These are phyloP conservation scores for Myiagra hebetior DNA, from an alignment of 2,113 vertebrate species.

Conservation along the genomic window DNA sequence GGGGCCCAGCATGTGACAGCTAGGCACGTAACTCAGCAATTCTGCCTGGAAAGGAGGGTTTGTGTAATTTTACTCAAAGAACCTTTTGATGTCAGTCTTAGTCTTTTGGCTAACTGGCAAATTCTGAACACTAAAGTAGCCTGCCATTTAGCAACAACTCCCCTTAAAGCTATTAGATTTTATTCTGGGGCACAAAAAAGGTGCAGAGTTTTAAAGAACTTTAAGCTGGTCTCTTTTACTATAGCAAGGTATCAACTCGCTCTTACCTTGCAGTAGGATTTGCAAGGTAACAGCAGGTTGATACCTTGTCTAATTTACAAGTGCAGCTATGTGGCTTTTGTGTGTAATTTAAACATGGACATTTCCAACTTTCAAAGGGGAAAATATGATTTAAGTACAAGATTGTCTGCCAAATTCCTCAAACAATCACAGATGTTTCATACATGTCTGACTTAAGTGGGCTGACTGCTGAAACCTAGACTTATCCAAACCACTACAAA, in stretches of 20 bases:
- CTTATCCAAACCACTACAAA: slow-evolving; percentile 44
- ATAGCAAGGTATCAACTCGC: background rate
- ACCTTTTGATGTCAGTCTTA: background rate
- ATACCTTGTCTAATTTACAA: background rate
- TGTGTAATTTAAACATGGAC: background rate
- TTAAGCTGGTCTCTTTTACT: background rate
- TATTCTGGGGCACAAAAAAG: background rate
- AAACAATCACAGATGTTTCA: slow-evolving; percentile 51
- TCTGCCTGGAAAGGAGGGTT: background rate
- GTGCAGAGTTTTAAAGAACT: background rate
- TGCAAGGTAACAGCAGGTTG: background rate
- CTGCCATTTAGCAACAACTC: background rate
- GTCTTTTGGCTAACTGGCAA: background rate
- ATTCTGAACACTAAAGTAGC: background rate
- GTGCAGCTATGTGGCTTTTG: background rate
- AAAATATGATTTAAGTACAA: slow-evolving; percentile 45
- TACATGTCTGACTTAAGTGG: slow-evolving; percentile 22
- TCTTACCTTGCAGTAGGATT: background rate
- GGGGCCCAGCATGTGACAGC: background rate
- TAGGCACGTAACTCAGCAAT: background rate
- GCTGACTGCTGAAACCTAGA: slow-evolving; percentile 11
- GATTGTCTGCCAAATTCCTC: slow-evolving; percentile 26
- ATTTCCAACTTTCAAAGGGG: slow-evolving; percentile 6
- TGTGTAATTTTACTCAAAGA: background rate
- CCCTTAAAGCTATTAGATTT: background rate